A percentile compares a stretch with the other conserved stretches of the same genome.
phyloP scores from a whole-genome alignment of 2,888 invertebrate species.

The Tupiocoris notatus region DNA sequence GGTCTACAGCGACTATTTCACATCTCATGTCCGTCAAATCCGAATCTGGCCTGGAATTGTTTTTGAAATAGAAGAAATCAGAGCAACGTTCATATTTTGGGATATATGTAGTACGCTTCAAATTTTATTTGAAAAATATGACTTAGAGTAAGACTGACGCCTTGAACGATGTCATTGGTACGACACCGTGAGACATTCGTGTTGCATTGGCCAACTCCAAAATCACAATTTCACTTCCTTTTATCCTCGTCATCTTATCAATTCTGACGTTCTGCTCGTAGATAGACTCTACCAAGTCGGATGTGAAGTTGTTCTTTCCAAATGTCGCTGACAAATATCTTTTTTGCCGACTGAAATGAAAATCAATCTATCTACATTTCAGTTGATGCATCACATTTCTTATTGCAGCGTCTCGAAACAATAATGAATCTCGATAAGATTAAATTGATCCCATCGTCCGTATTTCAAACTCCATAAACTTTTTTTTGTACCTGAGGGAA shows the following conservation, averaged over 20 bases:
- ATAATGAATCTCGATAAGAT: too few relatives aligned
- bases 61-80: not conserved
- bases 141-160: not conserved
- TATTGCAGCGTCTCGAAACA: too few relatives aligned
- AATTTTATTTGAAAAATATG: not conserved
- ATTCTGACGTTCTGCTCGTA: constrained; percentile 19
- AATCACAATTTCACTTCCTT: not conserved
- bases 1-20: constrained; percentile 4
- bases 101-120: not conserved
- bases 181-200: not conserved
- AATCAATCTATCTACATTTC: not conserved
- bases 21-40: constrained; percentile 18
- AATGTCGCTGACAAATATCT: constrained; percentile 12
- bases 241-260: not conserved
- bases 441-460: not conserved
- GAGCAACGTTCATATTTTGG: not conserved
- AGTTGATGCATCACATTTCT: not conserved
- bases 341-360: not conserved
- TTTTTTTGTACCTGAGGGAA: constrained; percentile 7
- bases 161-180: not conserved
- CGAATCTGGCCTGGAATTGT: not conserved
- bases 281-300: not conserved
- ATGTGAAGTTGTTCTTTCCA: not conserved
- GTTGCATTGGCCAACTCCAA: not conserved
- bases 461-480: too few relatives aligned